Conservation (phyloP, 2,113 vertebrate species). For the Bostrychus sinensis region DNA sequence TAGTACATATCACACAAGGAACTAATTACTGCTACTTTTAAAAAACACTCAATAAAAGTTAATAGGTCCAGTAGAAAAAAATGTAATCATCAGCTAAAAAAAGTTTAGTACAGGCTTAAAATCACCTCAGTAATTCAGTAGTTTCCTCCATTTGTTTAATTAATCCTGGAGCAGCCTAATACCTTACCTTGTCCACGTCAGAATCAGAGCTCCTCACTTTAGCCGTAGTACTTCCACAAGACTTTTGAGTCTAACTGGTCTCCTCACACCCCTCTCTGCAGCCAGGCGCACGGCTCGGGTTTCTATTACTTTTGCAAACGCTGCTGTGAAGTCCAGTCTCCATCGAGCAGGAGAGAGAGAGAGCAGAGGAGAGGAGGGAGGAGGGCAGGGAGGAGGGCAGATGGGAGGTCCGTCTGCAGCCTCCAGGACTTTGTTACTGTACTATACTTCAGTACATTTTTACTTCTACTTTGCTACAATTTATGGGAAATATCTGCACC, state of each 20-base stretch:
- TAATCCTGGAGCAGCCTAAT: slow-evolving; percentile 2
- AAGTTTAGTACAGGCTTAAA: not conserved
- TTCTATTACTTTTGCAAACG: slow-evolving; percentile 69
- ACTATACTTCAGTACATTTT: too few species aligned
- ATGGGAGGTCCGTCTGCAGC: slow-evolving; percentile 59
- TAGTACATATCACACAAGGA: not conserved
- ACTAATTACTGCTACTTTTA: not conserved
- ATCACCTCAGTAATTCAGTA: not conserved
- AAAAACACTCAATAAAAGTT: slow-evolving; percentile 1
- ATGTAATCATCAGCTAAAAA: not conserved
- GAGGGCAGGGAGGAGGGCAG: not conserved
- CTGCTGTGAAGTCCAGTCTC: slow-evolving; percentile 41
- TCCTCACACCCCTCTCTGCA: slow-evolving; percentile 73
- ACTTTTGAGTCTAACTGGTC: slow-evolving; percentile 74
- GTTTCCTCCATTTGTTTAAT: slow-evolving; percentile 7
- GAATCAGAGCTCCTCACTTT: slow-evolving; percentile 63
- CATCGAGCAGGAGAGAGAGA: slow-evolving; percentile 10
- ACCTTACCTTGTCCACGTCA: slow-evolving; percentile 74
- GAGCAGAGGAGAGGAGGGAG: slow-evolving; percentile 20
- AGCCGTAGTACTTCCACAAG: slow-evolving; percentile 67
- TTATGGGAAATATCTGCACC: too few species aligned
- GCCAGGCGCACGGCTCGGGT: slow-evolving; percentile 66
- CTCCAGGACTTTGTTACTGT: too few species aligned
- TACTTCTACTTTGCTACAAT: too few species aligned
- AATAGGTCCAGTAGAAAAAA: not conserved